Conservation (phyloP, 2,113 vertebrate genomes). For the Phalacrocorax brasilianus region DNA sequence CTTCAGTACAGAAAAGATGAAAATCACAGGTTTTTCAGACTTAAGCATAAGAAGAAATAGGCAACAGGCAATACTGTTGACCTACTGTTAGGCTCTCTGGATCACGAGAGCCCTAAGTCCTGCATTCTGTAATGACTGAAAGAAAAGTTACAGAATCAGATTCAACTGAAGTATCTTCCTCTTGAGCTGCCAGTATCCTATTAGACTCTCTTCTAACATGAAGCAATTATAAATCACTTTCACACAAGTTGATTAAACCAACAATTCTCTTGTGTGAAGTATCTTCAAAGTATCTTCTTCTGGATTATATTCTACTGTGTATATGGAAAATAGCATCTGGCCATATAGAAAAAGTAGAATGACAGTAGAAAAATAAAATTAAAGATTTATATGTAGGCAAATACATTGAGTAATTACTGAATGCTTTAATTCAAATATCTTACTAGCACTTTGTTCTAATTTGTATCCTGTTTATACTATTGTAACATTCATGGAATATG, state of each 20-base stretch:
- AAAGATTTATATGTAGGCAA: background rate
- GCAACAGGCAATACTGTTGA: background rate
- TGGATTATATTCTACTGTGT: background rate
- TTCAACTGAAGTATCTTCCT: background rate
- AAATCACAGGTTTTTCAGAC: background rate
- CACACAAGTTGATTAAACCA: background rate
- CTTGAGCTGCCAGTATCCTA: background rate
- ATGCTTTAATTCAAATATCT: background rate
- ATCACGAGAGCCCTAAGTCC: background rate
- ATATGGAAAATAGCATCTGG: background rate
- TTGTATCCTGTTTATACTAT: background rate
- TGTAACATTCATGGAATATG: background rate
- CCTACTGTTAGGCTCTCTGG: background rate
- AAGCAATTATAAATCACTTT: background rate
- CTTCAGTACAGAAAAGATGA: background rate
- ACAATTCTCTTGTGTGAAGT: background rate
- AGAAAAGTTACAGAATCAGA: background rate
- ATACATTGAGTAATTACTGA: background rate
- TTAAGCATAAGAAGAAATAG: background rate
- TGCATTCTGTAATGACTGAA: background rate
- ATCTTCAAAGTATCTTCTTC: background rate
- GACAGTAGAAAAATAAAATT: background rate
- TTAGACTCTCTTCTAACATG: background rate
- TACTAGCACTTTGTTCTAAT: background rate
- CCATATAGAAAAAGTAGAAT: background rate